Conservation (phyloP, 2,113 vertebrate genomes). For the Dipodomys merriami region DNA sequence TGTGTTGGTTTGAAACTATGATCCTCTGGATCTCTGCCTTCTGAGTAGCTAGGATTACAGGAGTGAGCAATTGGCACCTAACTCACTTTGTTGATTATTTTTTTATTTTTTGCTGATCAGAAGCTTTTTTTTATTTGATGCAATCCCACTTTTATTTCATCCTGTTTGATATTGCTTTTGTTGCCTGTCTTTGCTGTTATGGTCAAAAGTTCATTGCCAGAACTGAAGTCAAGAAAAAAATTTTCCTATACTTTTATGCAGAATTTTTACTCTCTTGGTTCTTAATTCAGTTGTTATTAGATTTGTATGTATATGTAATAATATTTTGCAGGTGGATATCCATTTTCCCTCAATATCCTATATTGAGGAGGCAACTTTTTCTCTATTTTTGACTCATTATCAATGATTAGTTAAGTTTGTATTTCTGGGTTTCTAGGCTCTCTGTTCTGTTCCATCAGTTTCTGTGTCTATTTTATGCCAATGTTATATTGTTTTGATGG, state of each 20-base stretch:
- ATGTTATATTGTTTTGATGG: not conserved
- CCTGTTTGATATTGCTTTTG: not conserved
- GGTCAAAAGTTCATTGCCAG: not conserved
- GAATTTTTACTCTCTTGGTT: not conserved
- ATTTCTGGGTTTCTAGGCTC: not conserved
- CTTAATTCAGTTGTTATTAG: not conserved
- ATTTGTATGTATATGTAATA: too few relatives aligned
- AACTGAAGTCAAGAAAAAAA: not conserved
- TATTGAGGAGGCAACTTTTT: not conserved
- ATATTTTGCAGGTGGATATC: not conserved
- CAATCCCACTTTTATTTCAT: not conserved
- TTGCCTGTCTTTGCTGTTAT: not conserved
- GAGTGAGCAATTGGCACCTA: too few relatives aligned
- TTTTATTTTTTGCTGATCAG: not conserved
- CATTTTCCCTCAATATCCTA: not conserved
- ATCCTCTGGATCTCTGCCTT: too few relatives aligned
- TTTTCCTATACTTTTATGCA: not conserved
- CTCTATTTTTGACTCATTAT: not conserved
- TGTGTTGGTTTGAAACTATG: too few relatives aligned
- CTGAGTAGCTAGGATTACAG: too few relatives aligned
- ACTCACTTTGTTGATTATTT: too few relatives aligned
- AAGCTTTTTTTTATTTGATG: not conserved
- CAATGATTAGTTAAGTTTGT: not conserved
- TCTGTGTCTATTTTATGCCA: not conserved
- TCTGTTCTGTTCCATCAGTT: not conserved